phyloP scores from a whole-genome alignment of 2,888 invertebrate species.

The Pycnomerus fuliginosus region DNA sequence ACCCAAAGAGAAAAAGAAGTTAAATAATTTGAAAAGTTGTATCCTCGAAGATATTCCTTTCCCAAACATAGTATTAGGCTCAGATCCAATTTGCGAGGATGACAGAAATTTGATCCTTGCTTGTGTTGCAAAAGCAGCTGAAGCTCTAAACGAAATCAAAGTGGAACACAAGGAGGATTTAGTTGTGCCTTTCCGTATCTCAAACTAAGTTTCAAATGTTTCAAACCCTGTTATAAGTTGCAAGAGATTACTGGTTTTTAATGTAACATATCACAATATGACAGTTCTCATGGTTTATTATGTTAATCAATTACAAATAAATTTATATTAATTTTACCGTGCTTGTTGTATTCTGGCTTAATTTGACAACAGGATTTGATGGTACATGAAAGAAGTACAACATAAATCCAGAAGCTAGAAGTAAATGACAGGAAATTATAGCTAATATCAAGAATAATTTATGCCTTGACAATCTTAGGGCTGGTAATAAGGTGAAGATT shows the following conservation, averaged over 20 bases:
- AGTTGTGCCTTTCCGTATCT: conserved; percentile 84
- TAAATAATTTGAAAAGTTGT: conserved; percentile 52
- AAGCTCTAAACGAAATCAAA: conserved; percentile 75
- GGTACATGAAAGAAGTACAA: conserved; percentile 70
- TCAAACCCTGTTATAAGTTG: background rate
- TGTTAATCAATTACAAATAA: background rate
- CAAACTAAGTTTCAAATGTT: conserved; percentile 36
- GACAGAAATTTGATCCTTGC: conserved; percentile 65
- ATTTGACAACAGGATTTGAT: background rate
- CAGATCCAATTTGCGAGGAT: conserved; percentile 60
- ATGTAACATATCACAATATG: too few relatives aligned
- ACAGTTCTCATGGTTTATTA: too few relatives aligned
- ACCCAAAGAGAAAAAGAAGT: conserved; percentile 50
- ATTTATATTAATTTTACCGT: conserved; percentile 13
- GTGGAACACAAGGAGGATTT: conserved; percentile 87
- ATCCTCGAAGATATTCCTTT: conserved; percentile 73
- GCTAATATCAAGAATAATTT: conserved; percentile 64
- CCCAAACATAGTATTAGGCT: conserved; percentile 67
- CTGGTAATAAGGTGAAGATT: conserved; percentile 78
- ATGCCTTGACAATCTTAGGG: conserved; percentile 65
- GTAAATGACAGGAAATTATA: conserved; percentile 75
- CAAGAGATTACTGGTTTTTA: too few relatives aligned
- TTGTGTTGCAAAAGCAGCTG: conserved; percentile 63
- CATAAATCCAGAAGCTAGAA: conserved; percentile 86
- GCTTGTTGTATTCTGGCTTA: background rate